Evolutionary conservation across 2,113 vertebrate species (phyloP).

Genomic region (Anoura caudifer): DNA sequence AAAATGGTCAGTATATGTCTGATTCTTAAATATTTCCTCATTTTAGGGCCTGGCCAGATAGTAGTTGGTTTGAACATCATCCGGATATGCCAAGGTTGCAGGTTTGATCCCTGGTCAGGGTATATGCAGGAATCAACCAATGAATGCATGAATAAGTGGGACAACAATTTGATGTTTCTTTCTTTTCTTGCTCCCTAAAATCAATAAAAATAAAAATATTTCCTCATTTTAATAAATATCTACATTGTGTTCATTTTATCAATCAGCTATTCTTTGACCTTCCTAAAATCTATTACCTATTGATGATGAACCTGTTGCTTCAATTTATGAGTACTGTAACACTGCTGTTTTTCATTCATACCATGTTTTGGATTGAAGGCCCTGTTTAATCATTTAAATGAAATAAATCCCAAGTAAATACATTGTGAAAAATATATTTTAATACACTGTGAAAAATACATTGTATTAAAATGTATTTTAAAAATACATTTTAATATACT

Average conservation of each 20-base stretch:
- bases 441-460: conserved; percentile 30
- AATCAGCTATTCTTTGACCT: neutral
- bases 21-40: neutral
- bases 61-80: too few species aligned
- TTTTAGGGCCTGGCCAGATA: neutral
- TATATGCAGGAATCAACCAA: too few species aligned
- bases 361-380: neutral
- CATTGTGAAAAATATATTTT: conserved; percentile 59
- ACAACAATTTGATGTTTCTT: too few species aligned
- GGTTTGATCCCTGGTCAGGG: too few species aligned
- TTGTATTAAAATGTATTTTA: neutral
- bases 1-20: neutral
- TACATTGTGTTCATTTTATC: neutral
- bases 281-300: neutral
- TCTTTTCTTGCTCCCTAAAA: too few species aligned
- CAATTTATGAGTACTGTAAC: neutral
- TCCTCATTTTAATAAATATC: neutral
- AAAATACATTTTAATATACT: conserved; percentile 65
- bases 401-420: conserved; percentile 47
- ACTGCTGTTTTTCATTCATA: neutral
- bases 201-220: neutral
- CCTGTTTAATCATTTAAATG: neutral
- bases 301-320: neutral
- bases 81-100: too few species aligned
- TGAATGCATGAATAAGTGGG: too few species aligned